Evolutionary conservation across 2,797 vertebrate genomes (phyloP).

Genomic region (Crocodylus rhombifer): DNA sequence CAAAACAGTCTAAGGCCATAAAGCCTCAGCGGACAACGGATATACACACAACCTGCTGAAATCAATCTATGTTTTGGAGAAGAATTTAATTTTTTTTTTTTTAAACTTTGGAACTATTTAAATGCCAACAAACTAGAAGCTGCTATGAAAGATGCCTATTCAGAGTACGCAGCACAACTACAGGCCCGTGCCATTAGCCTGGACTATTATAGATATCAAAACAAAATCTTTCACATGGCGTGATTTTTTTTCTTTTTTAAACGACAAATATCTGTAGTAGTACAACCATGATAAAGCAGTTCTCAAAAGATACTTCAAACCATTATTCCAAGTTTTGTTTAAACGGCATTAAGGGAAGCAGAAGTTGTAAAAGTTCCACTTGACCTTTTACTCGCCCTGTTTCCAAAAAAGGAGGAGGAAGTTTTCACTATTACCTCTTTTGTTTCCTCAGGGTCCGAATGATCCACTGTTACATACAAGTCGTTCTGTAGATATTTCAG

Average conservation of each 20-base stretch:
- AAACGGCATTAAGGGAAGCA: neutral
- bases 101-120: neutral
- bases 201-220: conserved; percentile 26
- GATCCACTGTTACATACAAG: conserved; percentile 96
- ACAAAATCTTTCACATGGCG: neutral
- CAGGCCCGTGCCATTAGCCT: conserved; percentile 41
- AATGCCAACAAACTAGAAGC: conserved; percentile 9
- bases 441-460: conserved; percentile 95
- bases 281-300: no score
- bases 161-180: neutral
- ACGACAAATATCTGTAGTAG: neutral
- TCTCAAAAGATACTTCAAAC: no score
- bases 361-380: neutral
- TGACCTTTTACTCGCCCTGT: neutral
- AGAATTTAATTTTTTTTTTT: neutral
- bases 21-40: neutral
- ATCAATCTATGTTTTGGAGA: neutral
- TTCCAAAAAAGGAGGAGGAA: neutral
- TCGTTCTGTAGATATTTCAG: conserved; percentile 98
- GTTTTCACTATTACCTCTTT: conserved; percentile 89
- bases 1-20: conserved; percentile 30
- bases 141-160: neutral
- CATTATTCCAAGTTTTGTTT: neutral
- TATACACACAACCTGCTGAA: neutral
- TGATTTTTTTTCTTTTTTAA: neutral